Evolutionary conservation across 2,797 vertebrate genomes (phyloP).

Genomic region (Anguilla marmorata): DNA sequence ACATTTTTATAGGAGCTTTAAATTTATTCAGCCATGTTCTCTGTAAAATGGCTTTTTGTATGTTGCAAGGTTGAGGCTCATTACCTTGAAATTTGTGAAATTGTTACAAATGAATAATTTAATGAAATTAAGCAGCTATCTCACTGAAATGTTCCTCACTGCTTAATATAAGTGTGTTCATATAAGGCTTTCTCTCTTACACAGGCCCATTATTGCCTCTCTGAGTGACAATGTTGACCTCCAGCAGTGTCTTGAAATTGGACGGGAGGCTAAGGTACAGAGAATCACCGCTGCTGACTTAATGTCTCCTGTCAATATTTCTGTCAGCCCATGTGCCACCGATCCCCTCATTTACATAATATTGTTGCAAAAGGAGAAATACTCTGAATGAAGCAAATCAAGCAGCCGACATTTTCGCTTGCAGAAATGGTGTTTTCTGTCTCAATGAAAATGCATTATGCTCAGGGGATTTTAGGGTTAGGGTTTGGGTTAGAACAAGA

Average conservation of each 20-base stretch:
- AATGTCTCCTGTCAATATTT: background rate
- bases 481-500: too few relatives aligned
- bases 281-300: background rate
- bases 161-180: background rate
- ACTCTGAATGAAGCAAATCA: background rate
- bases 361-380: background rate
- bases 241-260: conserved; percentile 84
- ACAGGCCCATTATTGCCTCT: conserved; percentile 75
- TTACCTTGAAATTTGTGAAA: background rate
- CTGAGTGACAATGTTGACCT: conserved; percentile 76
- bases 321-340: background rate
- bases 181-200: background rate
- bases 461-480: background rate
- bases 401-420: background rate
- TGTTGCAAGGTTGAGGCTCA: background rate
- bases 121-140: background rate
- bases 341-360: background rate
- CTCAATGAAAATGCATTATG: too few relatives aligned
- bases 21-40: background rate
- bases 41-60: background rate
- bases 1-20: background rate
- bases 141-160: background rate
- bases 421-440: background rate
- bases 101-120: background rate
- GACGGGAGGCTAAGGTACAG: conserved; percentile 80